These are phyloP conservation scores for Papilio machaon DNA, from an alignment of 1,140 invertebrate species.

Conservation along the genomic window DNA sequence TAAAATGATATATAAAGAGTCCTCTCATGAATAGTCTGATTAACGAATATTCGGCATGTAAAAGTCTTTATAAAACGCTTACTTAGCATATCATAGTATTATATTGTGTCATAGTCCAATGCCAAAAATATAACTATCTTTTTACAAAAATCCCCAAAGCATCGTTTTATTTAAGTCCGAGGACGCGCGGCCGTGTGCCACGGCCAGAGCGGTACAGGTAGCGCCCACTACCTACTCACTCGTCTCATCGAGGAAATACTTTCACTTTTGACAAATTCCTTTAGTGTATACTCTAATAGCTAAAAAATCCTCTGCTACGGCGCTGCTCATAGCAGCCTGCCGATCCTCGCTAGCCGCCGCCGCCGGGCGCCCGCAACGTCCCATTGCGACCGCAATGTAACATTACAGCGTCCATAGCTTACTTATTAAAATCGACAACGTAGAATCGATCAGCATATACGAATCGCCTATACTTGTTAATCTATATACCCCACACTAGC, in stretches of 20 bases:
- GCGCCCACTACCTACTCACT: neutral
- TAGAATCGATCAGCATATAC: no score
- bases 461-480: no score
- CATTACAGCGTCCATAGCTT: neutral
- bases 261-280: neutral
- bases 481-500: no score
- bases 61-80: constrained; percentile 82
- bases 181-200: constrained; percentile 46
- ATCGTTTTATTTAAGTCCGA: constrained; percentile 77
- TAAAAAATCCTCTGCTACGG: neutral
- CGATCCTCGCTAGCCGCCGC: neutral
- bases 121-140: constrained; percentile 83
- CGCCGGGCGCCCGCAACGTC: neutral
- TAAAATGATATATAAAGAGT: constrained; percentile 81
- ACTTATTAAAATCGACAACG: no score
- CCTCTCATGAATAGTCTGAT: constrained; percentile 82
- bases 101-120: constrained; percentile 83
- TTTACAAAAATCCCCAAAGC: constrained; percentile 80
- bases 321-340: neutral
- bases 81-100: constrained; percentile 83
- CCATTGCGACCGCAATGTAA: neutral
- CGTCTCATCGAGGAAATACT: neutral
- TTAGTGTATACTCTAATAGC: neutral
- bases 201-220: constrained; percentile 23
- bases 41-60: constrained; percentile 82